Base-by-base conservation (phyloP, 2,888 invertebrate species). In the Vesta saturnalis region DNA sequence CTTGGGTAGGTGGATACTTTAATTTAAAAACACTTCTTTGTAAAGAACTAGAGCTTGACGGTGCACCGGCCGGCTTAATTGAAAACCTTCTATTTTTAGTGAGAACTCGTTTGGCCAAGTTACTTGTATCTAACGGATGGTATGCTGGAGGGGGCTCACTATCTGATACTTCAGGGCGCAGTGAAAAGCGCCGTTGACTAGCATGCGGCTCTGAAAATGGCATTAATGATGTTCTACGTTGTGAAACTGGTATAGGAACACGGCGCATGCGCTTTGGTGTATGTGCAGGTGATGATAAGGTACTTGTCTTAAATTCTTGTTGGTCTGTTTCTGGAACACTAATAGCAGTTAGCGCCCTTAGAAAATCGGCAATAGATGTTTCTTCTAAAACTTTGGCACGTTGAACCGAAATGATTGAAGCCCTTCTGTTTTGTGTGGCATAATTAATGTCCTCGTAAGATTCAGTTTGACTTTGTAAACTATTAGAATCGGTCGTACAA, bases 281-380 rank as follows among this genome's bases (percentile, higher is more conserved):
- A 84, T 16, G 86, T 77, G 47, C 86, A 86, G 86, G 85, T 0
- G 87, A 86, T 0, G 85, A 84, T 5, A 87, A 75, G 10, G 84
- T 84, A 15, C 87, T 88, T 0, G 85, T 87, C 14, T 89, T 89
- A 70, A 86, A 72, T 79, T 89, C 89, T 4, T 77, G 14, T 58
- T 59, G 12, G 67, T 71, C 22, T 77, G 78, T 6, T 2, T 81
- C 82, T 0, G 84, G 81, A 0, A 81, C 77, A 0, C 81, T 79
- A 22, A 94, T 85, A n/a, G 90, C 88, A 55, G 93, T 91, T 56
- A 95, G 83, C 0, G 93, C 94, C 64, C 94, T 86, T 21, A 95
- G 87, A 61, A 95, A 87, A 83, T 95, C 94, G 0, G 94, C 94
- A 12, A 95, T 87, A 18, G 94, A 93, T 0, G 94, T 94, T 76